Percentiles rank a stretch among this genome's conserved stretches.
Evolutionary conservation across 2,113 vertebrate species (phyloP).

Genomic region (Trachemys scripta): DNA sequence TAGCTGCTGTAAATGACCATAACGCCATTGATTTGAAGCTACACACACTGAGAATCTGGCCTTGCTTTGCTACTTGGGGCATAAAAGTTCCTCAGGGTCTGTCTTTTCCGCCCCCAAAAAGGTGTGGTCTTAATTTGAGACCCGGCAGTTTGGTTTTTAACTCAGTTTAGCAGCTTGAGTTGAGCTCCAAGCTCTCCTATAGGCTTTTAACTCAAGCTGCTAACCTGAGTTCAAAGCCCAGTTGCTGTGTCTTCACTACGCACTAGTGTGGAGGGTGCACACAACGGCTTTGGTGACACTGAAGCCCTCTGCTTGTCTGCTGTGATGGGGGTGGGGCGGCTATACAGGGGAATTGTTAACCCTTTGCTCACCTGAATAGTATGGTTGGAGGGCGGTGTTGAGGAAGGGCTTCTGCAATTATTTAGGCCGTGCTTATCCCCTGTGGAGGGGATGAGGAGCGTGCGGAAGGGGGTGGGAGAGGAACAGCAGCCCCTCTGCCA

Average conservation of each 20-base stretch:
- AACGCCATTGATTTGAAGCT: neutral
- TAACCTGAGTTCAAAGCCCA: neutral
- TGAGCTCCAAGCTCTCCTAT: neutral
- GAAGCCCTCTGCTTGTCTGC: neutral
- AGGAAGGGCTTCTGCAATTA: neutral
- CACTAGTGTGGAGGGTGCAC: neutral
- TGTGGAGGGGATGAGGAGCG: neutral
- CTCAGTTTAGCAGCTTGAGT: neutral
- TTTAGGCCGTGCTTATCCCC: neutral
- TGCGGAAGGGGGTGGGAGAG: neutral
- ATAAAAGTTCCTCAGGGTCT: neutral
- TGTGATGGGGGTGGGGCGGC: neutral
- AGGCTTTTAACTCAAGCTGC: neutral
- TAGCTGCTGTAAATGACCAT: neutral
- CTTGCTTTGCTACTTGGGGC: neutral
- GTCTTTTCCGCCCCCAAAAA: neutral
- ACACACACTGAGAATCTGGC: neutral
- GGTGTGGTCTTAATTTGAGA: neutral
- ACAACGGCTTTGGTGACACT: neutral
- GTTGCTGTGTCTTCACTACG: neutral
- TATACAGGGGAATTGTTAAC: fast-evolving
- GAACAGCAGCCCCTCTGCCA: fast-evolving
- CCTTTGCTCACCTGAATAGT: neutral
- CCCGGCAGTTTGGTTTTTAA: neutral
- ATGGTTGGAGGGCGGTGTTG: neutral